Percentiles rank a stretch among this genome's conserved stretches.
Conservation (phyloP, 2,888 invertebrate species). For the Netelia virgata region DNA sequence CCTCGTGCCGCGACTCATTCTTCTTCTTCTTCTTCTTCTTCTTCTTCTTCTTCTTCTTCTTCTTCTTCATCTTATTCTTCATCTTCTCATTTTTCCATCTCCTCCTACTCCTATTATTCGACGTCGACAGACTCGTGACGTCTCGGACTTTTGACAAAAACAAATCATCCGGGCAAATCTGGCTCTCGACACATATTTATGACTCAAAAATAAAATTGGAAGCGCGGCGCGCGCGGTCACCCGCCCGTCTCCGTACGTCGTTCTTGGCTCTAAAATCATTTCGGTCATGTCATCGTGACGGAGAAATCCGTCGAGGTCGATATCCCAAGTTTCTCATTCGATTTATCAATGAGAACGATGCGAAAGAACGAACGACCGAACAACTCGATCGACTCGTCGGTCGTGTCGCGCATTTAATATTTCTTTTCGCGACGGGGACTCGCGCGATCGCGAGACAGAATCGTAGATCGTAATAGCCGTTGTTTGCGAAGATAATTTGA, state of each 20-base stretch:
- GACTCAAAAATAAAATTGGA: conserved; percentile 35
- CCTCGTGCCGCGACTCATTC: conserved; percentile 34
- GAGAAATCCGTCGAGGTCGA: conserved; percentile 24
- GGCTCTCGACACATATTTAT: conserved; percentile 1
- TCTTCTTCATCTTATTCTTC: no score
- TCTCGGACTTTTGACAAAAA: conserved; percentile 27
- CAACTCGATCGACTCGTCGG: not conserved
- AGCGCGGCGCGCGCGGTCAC: no score
- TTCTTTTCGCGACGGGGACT: no score
- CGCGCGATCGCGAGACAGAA: not conserved
- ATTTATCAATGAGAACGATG: conserved; percentile 6
- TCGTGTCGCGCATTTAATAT: no score
- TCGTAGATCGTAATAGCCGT: conserved; percentile 8
- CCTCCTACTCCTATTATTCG: not conserved
- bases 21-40: conserved; percentile 6
- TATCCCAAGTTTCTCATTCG: not conserved
- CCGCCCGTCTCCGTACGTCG: conserved; percentile 21
- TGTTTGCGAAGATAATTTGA: no score
- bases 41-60: no score
- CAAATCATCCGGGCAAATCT: conserved; percentile 5
- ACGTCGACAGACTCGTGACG: conserved; percentile 61
- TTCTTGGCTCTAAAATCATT: conserved; percentile 41
- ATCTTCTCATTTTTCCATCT: no score
- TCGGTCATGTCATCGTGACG: conserved; percentile 49
- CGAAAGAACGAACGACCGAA: not conserved